These are phyloP conservation scores for Atherinosoma microstoma DNA, from an alignment of 2,797 vertebrate genomes.

Conservation along the genomic window DNA sequence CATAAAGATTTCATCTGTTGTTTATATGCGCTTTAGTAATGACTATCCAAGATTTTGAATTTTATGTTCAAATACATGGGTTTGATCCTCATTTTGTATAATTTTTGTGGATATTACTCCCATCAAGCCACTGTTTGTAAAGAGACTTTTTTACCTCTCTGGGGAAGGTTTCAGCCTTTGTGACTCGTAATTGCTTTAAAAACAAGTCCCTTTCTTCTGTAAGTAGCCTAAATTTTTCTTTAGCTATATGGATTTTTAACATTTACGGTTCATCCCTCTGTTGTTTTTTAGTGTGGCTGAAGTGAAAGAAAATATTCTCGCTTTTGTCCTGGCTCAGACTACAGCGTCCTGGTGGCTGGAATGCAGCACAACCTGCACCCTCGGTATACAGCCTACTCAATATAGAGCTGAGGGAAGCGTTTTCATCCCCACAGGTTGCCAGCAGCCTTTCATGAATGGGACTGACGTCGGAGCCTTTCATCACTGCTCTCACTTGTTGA, in stretches of 20 bases:
- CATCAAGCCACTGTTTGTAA: not conserved
- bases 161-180: not conserved
- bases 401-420: slow-evolving; percentile 66
- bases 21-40: slow-evolving; percentile 11
- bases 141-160: not conserved
- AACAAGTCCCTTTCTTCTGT: not conserved
- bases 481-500: slow-evolving; percentile 59
- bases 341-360: slow-evolving; percentile 54
- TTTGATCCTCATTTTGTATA: not conserved
- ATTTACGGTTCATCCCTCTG: slow-evolving; percentile 12
- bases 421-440: slow-evolving; percentile 66
- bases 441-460: slow-evolving; percentile 70
- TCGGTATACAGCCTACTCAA: slow-evolving; percentile 48
- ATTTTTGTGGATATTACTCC: not conserved
- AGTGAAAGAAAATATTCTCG: slow-evolving; percentile 46
- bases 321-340: slow-evolving; percentile 73
- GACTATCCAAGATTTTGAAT: not conserved
- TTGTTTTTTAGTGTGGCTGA: slow-evolving; percentile 35
- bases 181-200: slow-evolving; percentile 1
- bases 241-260: slow-evolving; percentile 1
- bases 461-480: slow-evolving; percentile 64
- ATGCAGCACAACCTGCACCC: slow-evolving; percentile 61
- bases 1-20: slow-evolving; percentile 25
- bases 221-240: not conserved
- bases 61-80: not conserved